phyloP scores from a whole-genome alignment of 2,113 vertebrate species.

The Hydrolagus affinis region DNA sequence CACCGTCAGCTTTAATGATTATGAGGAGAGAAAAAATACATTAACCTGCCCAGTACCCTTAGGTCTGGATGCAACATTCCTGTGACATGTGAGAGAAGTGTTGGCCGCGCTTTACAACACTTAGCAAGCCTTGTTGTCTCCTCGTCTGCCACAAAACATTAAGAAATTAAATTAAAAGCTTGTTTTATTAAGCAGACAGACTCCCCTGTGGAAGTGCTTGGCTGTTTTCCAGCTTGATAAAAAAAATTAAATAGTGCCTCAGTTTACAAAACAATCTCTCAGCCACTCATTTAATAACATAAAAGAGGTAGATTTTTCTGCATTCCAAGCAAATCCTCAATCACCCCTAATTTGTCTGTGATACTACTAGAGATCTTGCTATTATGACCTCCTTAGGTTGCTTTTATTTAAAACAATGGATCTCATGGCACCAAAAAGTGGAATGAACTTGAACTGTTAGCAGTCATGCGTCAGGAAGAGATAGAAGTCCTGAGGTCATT shows the following conservation, averaged over 20 bases:
- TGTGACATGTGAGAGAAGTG: not conserved
- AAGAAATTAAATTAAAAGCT: conserved; percentile 17
- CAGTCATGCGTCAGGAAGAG: not conserved
- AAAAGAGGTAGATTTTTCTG: conserved; percentile 8
- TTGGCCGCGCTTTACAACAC: not conserved
- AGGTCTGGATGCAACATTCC: not conserved
- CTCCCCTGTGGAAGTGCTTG: not conserved
- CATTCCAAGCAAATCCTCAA: not conserved
- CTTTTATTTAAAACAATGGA: not conserved
- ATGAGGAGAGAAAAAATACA: not conserved
- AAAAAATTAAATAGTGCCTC: conserved; percentile 1
- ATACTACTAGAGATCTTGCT: not conserved
- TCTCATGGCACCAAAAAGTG: not conserved
- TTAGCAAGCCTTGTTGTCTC: not conserved
- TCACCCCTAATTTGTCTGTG: not conserved
- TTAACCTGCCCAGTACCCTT: not conserved
- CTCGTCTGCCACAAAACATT: conserved; percentile 12
- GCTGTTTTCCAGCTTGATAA: not conserved
- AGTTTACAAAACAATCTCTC: conserved; percentile 6
- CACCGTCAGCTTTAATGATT: not conserved
- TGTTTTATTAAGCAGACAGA: not conserved
- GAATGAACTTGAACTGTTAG: not conserved
- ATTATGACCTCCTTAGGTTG: not conserved
- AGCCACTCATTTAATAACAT: not conserved
- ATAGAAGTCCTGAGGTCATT: not conserved